phyloP scores from a whole-genome alignment of 2,888 invertebrate species.

The Sminthurides aquaticus region DNA sequence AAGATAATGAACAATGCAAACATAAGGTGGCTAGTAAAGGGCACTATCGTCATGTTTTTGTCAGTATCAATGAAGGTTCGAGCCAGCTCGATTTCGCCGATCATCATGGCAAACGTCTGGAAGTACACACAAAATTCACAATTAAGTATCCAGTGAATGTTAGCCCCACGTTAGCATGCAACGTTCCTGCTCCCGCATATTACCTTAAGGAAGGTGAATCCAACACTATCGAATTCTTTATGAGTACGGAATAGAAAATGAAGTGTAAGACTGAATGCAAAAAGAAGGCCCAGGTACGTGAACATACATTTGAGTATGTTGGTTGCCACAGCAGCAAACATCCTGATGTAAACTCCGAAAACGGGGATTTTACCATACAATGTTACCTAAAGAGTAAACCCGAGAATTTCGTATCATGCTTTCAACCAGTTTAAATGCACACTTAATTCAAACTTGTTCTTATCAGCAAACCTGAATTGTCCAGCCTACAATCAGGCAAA shows the following conservation, averaged over 20 bases:
- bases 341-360: slow-evolving; percentile 43
- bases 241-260: slow-evolving; percentile 43
- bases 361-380: slow-evolving; percentile 44
- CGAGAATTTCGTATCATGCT: not conserved
- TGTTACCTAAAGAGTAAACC: slow-evolving; percentile 35
- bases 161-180: not conserved
- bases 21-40: slow-evolving; percentile 43
- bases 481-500: slow-evolving; percentile 44
- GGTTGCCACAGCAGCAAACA: slow-evolving; percentile 43
- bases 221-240: slow-evolving; percentile 43
- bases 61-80: slow-evolving; percentile 42
- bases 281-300: slow-evolving; percentile 43
- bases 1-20: slow-evolving; percentile 43
- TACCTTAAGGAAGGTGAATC: slow-evolving; percentile 44
- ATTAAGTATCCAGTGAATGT: not conserved
- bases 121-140: slow-evolving; percentile 5
- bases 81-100: slow-evolving; percentile 42
- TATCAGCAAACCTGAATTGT: slow-evolving; percentile 39
- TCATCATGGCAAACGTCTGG: slow-evolving; percentile 44
- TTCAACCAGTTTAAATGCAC: not conserved
- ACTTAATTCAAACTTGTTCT: not conserved
- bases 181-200: not conserved
- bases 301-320: slow-evolving; percentile 44
- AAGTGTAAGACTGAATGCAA: slow-evolving; percentile 43
- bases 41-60: slow-evolving; percentile 40